Base-by-base conservation (phyloP, 2,113 vertebrate genomes). In the Cygnus atratus region DNA sequence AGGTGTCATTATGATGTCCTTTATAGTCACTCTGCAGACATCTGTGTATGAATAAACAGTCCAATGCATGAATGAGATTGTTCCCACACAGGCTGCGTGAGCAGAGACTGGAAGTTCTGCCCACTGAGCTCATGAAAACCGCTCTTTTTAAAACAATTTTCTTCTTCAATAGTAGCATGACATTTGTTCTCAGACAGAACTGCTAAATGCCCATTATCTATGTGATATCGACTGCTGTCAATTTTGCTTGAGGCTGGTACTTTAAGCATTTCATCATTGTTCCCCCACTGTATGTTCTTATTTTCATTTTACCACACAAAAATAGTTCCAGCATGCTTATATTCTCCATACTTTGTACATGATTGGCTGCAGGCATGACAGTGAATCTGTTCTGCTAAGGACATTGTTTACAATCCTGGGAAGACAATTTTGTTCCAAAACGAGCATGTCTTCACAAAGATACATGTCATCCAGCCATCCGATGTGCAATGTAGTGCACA, bases 351-450 rank as follows among this genome's bases (percentile, higher is more conserved):
- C 28, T 65, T 76, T 20, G 59, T 57, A 77, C 22, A 35, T 41
- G 41, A 84, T 4, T 55, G 83, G 68, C 55, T 96, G 76, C 37
- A 86, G 44, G 81, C 44, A 55, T 12, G n/a, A 88, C 68, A 81
- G 28, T 74, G 80, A 86, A 81, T 81, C 46, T 88, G 54, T 75
- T 73, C 80, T 29, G 8, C 43, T 59, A 35, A 33, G 81, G 24
- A 72, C 15, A 28, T 4, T 48, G 59, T 74, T 94, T 84, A 92
- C 75, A 71, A 55, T 7, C 20, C 31, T 41, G 50, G 35, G 31
- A 91, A 92, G 52, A 88, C 50, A 33, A 15, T n/a, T 85, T 72
- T 61, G 44, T 29, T 93, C 58, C 67, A 85, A 90, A 94, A 87
- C n/a, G 11, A 72, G 6, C 58, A 82, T 70, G 15, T 58, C 75